Evolutionary conservation across 2,113 vertebrate species (phyloP).

Genomic region (Cinclus cinclus): DNA sequence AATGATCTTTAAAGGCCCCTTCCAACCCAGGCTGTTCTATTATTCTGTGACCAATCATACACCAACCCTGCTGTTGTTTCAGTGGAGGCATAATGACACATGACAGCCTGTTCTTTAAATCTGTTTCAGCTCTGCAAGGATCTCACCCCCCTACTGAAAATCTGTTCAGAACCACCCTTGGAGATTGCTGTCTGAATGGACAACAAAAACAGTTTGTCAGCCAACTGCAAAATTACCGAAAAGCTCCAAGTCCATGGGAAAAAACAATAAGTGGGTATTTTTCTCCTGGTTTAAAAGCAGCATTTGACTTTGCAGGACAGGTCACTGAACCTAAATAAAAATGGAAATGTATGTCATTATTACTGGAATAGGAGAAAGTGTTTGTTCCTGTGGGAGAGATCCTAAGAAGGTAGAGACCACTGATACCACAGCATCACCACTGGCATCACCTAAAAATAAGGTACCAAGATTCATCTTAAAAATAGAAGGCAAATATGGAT

Average conservation of each 20-base stretch:
- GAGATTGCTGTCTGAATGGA: background rate
- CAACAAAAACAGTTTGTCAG: background rate
- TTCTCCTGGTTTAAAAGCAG: conserved; percentile 81
- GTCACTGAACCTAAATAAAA: conserved; percentile 81
- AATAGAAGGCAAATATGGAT: background rate
- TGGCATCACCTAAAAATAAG: background rate
- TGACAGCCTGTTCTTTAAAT: background rate
- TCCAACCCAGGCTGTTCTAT: background rate
- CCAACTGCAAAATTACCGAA: conserved; percentile 80
- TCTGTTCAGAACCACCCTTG: background rate
- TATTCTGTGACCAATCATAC: background rate
- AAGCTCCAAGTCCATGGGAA: conserved; percentile 94
- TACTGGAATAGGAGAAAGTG: background rate
- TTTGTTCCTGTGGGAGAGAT: background rate
- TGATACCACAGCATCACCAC: background rate
- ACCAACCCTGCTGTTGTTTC: background rate
- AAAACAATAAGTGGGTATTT: conserved; percentile 92
- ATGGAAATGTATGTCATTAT: background rate
- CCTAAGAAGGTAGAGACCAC: background rate
- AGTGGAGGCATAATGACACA: background rate
- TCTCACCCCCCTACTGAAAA: background rate
- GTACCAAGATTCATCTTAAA: background rate
- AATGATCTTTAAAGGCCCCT: background rate
- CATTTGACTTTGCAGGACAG: conserved; percentile 85
- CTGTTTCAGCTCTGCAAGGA: background rate